Conservation (phyloP, 2,797 vertebrate species). For the Phoeniculus purpureus region DNA sequence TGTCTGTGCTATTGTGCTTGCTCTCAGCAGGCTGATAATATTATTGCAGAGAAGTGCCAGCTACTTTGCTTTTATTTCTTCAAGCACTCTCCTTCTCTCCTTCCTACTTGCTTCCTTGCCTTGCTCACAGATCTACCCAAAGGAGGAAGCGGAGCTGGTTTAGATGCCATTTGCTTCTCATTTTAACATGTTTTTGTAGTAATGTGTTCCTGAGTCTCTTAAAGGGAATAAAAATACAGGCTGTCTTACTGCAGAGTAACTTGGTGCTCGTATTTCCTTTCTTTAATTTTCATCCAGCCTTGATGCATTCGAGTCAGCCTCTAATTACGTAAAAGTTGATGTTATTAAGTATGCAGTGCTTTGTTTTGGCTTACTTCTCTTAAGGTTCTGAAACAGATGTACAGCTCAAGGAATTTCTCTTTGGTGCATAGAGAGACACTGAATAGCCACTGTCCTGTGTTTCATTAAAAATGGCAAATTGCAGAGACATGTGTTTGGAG, state of each 20-base stretch:
- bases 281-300: not conserved
- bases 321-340: not conserved
- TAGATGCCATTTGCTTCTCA: conserved; percentile 53
- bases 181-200: conserved; percentile 17
- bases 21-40: conserved; percentile 74
- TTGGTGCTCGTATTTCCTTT: not conserved
- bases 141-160: conserved; percentile 17
- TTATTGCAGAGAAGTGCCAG: conserved; percentile 58
- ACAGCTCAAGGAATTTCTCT: not conserved
- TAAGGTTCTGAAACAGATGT: not conserved
- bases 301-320: not conserved
- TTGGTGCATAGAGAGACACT: accelerated
- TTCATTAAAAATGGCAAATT: not conserved
- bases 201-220: not conserved
- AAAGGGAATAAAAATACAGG: not conserved
- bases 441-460: not conserved
- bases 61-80: conserved; percentile 71
- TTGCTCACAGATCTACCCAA: not conserved
- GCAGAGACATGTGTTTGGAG: not conserved
- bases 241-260: not conserved
- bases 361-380: not conserved
- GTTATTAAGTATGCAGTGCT: not conserved
- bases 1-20: conserved; percentile 73
- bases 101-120: not conserved
- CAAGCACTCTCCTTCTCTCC: not conserved